Evolutionary conservation across 1,140 invertebrate species (phyloP).

Genomic region (Ephestia elutella): DNA sequence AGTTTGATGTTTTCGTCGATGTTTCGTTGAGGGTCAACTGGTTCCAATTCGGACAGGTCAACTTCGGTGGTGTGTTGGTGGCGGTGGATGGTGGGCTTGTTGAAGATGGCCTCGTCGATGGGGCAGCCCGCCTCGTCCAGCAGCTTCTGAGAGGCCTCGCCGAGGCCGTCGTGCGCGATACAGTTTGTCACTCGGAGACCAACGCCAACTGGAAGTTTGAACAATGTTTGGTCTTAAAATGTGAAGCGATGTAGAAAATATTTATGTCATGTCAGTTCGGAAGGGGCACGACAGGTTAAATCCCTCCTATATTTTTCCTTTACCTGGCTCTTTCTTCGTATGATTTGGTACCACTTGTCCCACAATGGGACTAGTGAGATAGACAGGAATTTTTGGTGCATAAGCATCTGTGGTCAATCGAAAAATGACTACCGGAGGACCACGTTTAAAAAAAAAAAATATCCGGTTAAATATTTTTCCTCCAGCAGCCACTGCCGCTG

Average conservation of each 20-base stretch:
- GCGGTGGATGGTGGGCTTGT: slow-evolving; percentile 62
- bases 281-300: too few relatives aligned
- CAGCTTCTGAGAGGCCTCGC: slow-evolving; percentile 80
- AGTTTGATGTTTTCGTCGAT: slow-evolving; percentile 44
- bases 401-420: too few relatives aligned
- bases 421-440: too few relatives aligned
- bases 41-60: slow-evolving; percentile 50
- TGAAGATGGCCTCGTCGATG: slow-evolving; percentile 79
- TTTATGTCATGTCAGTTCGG: too few relatives aligned
- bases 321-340: too few relatives aligned
- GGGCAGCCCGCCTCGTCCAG: slow-evolving; percentile 82
- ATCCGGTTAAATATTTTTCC: neutral
- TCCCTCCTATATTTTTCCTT: too few relatives aligned
- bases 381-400: too few relatives aligned
- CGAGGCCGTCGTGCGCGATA: slow-evolving; percentile 82
- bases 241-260: too few relatives aligned
- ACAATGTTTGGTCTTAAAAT: neutral
- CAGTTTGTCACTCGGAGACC: slow-evolving; percentile 83
- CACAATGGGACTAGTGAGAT: too few relatives aligned
- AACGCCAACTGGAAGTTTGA: slow-evolving; percentile 74
- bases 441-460: too few relatives aligned
- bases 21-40: slow-evolving; percentile 36
- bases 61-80: slow-evolving; percentile 55
- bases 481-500: too few relatives aligned
- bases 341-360: too few relatives aligned